Percentiles rank a stretch among this genome's conserved stretches.
Evolutionary conservation across 1,140 invertebrate species (phyloP).

Genomic region (Apis florea): DNA sequence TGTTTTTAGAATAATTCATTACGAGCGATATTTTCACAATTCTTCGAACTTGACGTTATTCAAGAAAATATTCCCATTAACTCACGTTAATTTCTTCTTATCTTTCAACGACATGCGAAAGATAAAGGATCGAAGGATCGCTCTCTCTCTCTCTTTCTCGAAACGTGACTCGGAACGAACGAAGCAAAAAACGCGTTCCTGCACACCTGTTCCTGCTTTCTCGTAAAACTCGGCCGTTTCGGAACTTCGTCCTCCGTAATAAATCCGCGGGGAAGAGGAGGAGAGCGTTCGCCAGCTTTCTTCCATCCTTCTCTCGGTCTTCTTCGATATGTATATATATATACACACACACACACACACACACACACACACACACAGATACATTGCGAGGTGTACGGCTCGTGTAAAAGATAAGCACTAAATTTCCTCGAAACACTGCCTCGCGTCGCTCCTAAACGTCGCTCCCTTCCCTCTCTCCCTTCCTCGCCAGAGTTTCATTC

Average conservation of each 20-base stretch:
- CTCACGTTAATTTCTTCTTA: too few relatives aligned
- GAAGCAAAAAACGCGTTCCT: conserved; percentile 50
- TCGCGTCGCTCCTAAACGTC: not conserved
- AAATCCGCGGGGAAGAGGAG: conserved; percentile 50
- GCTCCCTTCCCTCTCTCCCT: too few relatives aligned
- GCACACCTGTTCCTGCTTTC: conserved; percentile 33
- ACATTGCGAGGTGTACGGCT: conserved; percentile 25
- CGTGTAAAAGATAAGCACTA: conserved; percentile 45
- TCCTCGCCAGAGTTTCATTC: conserved; percentile 43
- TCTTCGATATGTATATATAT: not conserved
- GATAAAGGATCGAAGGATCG: not conserved
- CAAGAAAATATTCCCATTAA: too few relatives aligned
- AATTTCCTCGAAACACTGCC: conserved; percentile 47
- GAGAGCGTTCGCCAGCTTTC: too few relatives aligned
- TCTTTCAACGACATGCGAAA: too few relatives aligned
- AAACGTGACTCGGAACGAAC: conserved; percentile 29
- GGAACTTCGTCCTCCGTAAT: conserved; percentile 39
- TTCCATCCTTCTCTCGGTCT: not conserved
- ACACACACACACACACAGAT: not conserved
- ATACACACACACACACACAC: too few relatives aligned
- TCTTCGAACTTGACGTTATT: too few relatives aligned
- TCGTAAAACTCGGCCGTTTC: conserved; percentile 47
- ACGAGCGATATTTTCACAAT: too few relatives aligned
- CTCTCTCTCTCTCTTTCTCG: too few relatives aligned
- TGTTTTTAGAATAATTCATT: too few relatives aligned